These are phyloP conservation scores for Corythucha ciliata DNA, from an alignment of 2,888 invertebrate genomes.

Conservation along the genomic window DNA sequence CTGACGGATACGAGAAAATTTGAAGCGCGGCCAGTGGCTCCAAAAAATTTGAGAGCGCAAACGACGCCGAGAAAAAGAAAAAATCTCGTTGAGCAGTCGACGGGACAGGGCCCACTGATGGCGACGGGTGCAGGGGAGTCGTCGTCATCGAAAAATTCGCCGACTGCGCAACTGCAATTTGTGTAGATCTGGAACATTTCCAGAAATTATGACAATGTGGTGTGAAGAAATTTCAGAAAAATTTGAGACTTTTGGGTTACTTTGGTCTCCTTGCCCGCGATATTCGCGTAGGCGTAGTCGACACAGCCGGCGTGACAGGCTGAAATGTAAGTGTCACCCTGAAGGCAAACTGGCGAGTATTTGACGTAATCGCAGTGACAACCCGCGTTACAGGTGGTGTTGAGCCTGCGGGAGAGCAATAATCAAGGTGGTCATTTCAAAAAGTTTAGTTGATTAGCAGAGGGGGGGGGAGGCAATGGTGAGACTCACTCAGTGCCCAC, in stretches of 20 bases:
- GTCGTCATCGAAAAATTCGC: conserved; percentile 2
- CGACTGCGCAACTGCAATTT: conserved; percentile 29
- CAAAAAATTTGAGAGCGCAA: conserved; percentile 33
- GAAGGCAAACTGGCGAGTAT: conserved; percentile 64
- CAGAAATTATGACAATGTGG: no score
- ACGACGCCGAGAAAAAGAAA: conserved; percentile 34
- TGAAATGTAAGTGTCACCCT: conserved; percentile 57
- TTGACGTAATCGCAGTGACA: conserved; percentile 62
- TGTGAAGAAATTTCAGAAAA: no score
- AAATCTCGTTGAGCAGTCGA: conserved; percentile 34
- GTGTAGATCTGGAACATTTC: conserved; percentile 28
- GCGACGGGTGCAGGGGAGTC: conserved; percentile 20
- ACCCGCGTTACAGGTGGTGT: conserved; percentile 50
- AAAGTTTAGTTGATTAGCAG: no score
- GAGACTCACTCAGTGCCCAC: conserved; percentile 29
- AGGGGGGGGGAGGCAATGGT: no score
- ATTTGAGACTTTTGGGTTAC: no score
- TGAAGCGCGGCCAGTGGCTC: conserved; percentile 35
- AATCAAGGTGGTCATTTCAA: no score
- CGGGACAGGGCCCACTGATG: conserved; percentile 31
- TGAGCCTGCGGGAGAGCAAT: neutral
- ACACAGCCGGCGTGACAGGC: conserved; percentile 72
- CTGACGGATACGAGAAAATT: conserved; percentile 36
- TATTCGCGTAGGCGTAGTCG: no score
- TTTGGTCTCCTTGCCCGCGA: no score